phyloP scores from a whole-genome alignment of 2,888 invertebrate species.

The Portevinia maculata region DNA sequence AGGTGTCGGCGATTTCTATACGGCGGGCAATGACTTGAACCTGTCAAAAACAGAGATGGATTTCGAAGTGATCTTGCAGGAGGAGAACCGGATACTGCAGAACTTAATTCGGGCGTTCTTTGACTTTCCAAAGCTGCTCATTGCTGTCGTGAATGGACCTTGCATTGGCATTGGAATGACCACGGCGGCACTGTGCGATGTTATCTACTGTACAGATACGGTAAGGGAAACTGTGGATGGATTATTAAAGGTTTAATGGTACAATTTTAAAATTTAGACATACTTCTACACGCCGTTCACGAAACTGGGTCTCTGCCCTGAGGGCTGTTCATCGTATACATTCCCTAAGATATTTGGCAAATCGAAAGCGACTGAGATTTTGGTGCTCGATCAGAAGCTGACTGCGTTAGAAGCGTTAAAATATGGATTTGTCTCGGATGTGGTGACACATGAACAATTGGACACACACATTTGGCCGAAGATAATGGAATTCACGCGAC shows the following conservation, averaged over 20 bases:
- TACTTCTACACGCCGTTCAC: constrained; percentile 95
- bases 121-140: constrained; percentile 93
- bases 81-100: constrained; percentile 81
- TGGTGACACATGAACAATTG: constrained; percentile 87
- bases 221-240: constrained; percentile 82
- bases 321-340: constrained; percentile 93
- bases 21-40: constrained; percentile 79
- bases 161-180: constrained; percentile 93
- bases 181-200: constrained; percentile 92
- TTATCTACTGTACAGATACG: constrained; percentile 93
- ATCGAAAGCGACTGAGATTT: constrained; percentile 87
- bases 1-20: constrained; percentile 79
- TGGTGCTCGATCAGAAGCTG: constrained; percentile 89
- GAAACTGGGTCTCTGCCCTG: constrained; percentile 92
- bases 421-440: constrained; percentile 90
- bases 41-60: constrained; percentile 64
- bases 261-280: constrained; percentile 85
- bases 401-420: constrained; percentile 90
- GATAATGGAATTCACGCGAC: constrained; percentile 84
- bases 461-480: constrained; percentile 85
- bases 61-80: constrained; percentile 78
- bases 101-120: constrained; percentile 90
- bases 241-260: neutral
- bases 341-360: constrained; percentile 94
- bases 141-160: constrained; percentile 96